phyloP scores from a whole-genome alignment of 2,797 vertebrate genomes.

The Anabas testudineus region DNA sequence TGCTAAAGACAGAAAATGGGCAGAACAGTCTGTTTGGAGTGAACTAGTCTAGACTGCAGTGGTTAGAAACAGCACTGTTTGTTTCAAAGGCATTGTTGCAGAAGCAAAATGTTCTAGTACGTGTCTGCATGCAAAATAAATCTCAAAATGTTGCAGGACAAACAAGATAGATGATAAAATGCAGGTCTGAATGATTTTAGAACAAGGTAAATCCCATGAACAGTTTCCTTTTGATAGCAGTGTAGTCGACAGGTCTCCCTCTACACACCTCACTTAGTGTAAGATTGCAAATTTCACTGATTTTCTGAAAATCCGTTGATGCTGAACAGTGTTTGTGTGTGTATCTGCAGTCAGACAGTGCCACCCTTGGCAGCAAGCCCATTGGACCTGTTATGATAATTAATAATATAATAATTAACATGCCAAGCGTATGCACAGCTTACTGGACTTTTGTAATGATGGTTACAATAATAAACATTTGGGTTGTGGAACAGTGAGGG shows the following conservation, averaged over 20 bases:
- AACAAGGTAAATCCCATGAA: conserved; percentile 10
- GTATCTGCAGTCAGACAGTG: background rate
- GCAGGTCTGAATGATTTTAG: conserved; percentile 3
- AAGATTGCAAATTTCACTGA: conserved; percentile 29
- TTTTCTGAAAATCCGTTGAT: conserved; percentile 8
- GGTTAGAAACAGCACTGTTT: background rate
- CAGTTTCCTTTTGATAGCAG: too few relatives aligned
- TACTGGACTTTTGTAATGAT: too few relatives aligned
- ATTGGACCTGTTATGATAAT: too few relatives aligned
- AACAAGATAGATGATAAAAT: background rate
- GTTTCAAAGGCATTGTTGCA: background rate
- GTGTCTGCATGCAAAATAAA: background rate
- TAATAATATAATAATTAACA: too few relatives aligned
- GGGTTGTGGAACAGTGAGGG: too few relatives aligned
- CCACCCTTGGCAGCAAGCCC: too few relatives aligned
- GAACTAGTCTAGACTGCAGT: background rate
- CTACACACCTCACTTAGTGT: conserved; percentile 29
- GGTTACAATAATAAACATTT: too few relatives aligned
- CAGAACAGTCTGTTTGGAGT: background rate
- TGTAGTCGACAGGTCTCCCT: conserved; percentile 22
- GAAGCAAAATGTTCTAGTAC: background rate
- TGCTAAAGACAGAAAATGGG: background rate
- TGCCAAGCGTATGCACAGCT: too few relatives aligned
- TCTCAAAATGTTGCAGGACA: background rate
- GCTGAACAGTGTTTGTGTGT: background rate